These are phyloP conservation scores for Tachysurus fulvidraco DNA, from an alignment of 2,113 vertebrate genomes.

Conservation along the genomic window DNA sequence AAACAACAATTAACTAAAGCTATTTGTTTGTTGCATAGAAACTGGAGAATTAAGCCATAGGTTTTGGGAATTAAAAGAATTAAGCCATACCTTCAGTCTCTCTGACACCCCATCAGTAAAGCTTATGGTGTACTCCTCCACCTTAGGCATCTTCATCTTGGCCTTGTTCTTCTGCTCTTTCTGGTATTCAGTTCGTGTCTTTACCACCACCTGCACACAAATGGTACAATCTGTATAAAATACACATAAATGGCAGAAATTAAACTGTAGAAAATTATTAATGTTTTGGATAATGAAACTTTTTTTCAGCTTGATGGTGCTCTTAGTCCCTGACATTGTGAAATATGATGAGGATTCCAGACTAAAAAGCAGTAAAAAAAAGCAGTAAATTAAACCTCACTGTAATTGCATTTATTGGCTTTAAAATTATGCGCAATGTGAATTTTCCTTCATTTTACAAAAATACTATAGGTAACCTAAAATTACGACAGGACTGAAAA, in stretches of 20 bases:
- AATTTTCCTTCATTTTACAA: background rate
- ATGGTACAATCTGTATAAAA: background rate
- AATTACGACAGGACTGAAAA: background rate
- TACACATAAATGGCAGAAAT: background rate
- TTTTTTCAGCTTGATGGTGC: background rate
- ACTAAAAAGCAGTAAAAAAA: background rate
- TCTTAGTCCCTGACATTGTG: background rate
- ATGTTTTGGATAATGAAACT: background rate
- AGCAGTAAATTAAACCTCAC: background rate
- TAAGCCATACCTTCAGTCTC: conserved; percentile 81
- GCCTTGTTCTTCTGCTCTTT: conserved; percentile 94
- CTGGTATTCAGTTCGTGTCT: conserved; percentile 95
- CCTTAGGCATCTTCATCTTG: conserved; percentile 94
- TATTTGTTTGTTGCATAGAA: background rate
- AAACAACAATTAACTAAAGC: background rate
- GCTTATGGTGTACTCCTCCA: conserved; percentile 98
- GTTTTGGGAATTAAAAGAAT: too few species aligned
- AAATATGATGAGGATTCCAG: background rate
- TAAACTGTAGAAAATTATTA: background rate
- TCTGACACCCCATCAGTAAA: conserved; percentile 86
- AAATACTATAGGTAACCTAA: background rate
- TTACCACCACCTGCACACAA: conserved; percentile 90
- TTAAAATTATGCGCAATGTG: background rate
- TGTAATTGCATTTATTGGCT: background rate
- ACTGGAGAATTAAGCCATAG: conserved; percentile 59